Evolutionary conservation across 1,140 invertebrate species (phyloP).

Genomic region (Calosoma granatense): DNA sequence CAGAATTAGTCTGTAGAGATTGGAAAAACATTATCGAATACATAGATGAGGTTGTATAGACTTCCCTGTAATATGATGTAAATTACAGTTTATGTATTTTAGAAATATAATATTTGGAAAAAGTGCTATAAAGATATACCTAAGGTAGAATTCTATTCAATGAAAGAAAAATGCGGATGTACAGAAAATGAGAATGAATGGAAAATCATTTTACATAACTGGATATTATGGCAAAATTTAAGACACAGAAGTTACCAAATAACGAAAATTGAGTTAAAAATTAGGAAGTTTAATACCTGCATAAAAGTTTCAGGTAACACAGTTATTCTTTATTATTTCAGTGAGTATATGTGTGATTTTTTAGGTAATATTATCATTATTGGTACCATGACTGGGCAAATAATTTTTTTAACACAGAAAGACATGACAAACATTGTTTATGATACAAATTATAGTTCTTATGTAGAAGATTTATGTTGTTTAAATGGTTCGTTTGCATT

Average conservation of each 20-base stretch:
- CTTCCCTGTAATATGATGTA: not conserved
- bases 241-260: too few species aligned
- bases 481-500: not conserved
- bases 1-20: slow-evolving; percentile 18
- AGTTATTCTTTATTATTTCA: too few species aligned
- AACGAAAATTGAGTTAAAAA: too few species aligned
- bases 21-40: slow-evolving; percentile 24
- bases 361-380: too few species aligned
- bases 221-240: slow-evolving; percentile 25
- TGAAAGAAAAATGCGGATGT: slow-evolving; percentile 22
- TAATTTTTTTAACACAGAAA: too few species aligned
- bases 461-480: not conserved
- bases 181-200: slow-evolving; percentile 20
- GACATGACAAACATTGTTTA: too few species aligned
- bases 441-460: too few species aligned
- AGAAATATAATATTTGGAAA: slow-evolving; percentile 28
- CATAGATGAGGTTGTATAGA: slow-evolving; percentile 22
- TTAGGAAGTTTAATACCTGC: too few species aligned
- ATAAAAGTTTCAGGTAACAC: slow-evolving; percentile 27
- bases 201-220: slow-evolving; percentile 26
- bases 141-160: slow-evolving; percentile 24
- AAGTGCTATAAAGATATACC: slow-evolving; percentile 29
- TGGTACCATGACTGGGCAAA: too few species aligned
- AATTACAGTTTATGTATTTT: slow-evolving; percentile 10
- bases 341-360: too few species aligned